phyloP scores from a whole-genome alignment of 2,888 invertebrate species.

The Junonia oenone region DNA sequence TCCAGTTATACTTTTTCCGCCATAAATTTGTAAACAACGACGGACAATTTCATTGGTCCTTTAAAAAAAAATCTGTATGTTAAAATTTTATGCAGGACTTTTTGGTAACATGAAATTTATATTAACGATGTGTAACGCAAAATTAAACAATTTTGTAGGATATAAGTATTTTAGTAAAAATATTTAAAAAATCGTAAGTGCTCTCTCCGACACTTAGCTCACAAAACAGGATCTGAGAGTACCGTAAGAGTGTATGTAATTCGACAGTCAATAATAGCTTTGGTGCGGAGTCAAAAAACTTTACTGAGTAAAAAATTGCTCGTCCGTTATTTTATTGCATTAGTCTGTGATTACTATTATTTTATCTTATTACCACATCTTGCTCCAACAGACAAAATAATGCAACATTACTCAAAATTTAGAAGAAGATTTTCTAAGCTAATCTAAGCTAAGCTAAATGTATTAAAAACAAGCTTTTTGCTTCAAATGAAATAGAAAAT shows the following conservation, averaged over 20 bases:
- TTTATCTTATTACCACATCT: background rate
- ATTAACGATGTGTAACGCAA: too few relatives aligned
- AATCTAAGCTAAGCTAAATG: too few relatives aligned
- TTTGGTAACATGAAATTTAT: too few relatives aligned
- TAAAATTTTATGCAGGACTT: too few relatives aligned
- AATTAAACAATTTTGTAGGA: too few relatives aligned
- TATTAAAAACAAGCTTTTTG: too few relatives aligned
- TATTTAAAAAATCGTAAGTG: background rate
- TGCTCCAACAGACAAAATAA: background rate
- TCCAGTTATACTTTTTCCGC: too few relatives aligned
- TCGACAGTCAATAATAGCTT: constrained; percentile 25
- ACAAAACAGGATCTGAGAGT: constrained; percentile 21
- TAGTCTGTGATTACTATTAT: constrained; percentile 1
- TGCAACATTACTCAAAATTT: background rate
- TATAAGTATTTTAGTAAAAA: background rate
- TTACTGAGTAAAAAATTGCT: constrained; percentile 31
- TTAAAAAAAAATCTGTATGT: too few relatives aligned
- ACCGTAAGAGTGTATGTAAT: constrained; percentile 27
- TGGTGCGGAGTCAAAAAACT: constrained; percentile 34
- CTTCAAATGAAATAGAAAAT: too few relatives aligned
- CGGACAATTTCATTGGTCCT: too few relatives aligned
- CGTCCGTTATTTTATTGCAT: constrained; percentile 38
- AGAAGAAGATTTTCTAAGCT: background rate
- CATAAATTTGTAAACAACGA: too few relatives aligned
- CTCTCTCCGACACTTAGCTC: constrained; percentile 4